Conservation (phyloP, 2,888 invertebrate species). For the Agrochola macilenta region DNA sequence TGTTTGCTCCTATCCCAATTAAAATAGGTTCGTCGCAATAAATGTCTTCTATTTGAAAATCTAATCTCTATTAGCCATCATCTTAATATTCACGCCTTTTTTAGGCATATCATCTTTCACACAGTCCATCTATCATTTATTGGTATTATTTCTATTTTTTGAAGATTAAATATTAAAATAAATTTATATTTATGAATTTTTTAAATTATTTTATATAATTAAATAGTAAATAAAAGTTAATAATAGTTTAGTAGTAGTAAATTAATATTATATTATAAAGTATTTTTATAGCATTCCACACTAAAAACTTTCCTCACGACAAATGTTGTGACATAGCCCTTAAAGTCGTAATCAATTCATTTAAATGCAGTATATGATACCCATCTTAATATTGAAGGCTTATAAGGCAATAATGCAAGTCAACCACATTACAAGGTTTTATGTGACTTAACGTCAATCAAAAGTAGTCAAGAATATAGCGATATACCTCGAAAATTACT, state of each 20-base stretch:
- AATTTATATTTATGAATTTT: not conserved
- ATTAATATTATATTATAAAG: too few relatives aligned
- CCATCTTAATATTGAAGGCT: not conserved
- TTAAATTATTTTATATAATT: too few relatives aligned
- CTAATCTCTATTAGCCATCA: not conserved
- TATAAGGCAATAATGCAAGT: not conserved
- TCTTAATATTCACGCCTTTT: not conserved
- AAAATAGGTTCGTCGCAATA: not conserved
- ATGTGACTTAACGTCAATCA: conserved; percentile 20
- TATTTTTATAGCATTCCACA: too few relatives aligned
- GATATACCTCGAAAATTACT: conserved; percentile 18
- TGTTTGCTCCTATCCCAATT: not conserved
- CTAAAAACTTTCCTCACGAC: not conserved
- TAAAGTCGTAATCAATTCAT: not conserved
- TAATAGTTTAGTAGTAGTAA: too few relatives aligned
- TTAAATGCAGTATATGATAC: conserved; percentile 4
- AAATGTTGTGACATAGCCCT: not conserved
- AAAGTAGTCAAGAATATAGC: conserved; percentile 21
- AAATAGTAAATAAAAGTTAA: too few relatives aligned
- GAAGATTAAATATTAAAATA: too few relatives aligned
- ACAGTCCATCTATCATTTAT: not conserved
- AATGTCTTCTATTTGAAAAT: not conserved
- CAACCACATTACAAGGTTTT: conserved; percentile 32
- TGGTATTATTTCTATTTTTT: too few relatives aligned
- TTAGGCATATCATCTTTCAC: not conserved